Evolutionary conservation across 2,113 vertebrate species (phyloP).

Genomic region (Corythornis madagascariensis): DNA sequence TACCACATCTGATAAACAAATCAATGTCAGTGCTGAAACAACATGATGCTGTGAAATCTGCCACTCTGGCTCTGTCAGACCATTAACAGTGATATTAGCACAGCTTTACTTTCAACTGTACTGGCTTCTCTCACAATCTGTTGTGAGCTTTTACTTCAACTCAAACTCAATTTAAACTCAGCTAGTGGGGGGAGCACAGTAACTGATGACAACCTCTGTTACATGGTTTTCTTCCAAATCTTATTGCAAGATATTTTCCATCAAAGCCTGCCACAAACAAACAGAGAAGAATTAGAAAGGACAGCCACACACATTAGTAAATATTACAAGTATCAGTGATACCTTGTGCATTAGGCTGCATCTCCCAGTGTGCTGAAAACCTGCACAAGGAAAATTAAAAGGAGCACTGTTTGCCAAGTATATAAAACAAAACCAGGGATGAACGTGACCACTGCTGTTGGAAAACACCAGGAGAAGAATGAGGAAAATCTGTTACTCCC

Average conservation of each 20-base stretch:
- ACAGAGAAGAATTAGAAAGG: neutral
- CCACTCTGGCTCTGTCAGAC: conserved; percentile 7
- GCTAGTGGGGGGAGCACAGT: neutral
- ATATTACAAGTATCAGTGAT: neutral
- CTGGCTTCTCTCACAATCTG: conserved; percentile 18
- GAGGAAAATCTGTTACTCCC: neutral
- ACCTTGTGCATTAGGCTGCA: neutral
- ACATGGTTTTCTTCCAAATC: neutral
- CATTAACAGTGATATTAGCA: neutral
- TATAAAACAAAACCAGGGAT: neutral
- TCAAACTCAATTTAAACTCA: neutral
- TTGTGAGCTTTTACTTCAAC: conserved; percentile 1
- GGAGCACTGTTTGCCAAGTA: neutral
- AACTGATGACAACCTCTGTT: neutral
- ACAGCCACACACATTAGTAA: neutral
- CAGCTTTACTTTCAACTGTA: conserved; percentile 20
- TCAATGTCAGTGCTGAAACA: conserved; percentile 36
- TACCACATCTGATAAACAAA: conserved; percentile 27
- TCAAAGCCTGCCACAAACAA: neutral
- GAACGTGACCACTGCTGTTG: neutral
- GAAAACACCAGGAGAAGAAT: neutral
- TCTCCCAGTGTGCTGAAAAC: neutral
- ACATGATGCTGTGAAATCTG: conserved; percentile 6
- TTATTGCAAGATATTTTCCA: neutral
- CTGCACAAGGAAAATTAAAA: neutral